These are phyloP conservation scores for Dolichomitus sp. DNA, from an alignment of 2,888 invertebrate species.

Conservation along the genomic window DNA sequence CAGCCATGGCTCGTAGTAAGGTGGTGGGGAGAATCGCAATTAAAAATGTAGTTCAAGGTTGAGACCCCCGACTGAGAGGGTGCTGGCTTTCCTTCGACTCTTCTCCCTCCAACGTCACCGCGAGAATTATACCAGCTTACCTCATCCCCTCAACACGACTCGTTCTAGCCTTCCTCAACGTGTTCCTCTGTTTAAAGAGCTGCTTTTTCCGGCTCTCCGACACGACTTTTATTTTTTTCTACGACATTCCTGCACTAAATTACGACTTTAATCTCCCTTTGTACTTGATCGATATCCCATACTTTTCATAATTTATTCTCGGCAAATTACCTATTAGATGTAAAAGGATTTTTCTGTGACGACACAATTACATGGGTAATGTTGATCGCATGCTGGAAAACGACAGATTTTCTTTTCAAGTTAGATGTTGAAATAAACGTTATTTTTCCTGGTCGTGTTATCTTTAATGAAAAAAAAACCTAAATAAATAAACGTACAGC, in stretches of 20 bases:
- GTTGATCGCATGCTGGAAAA: too few relatives aligned
- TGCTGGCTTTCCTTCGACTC: conserved; percentile 71
- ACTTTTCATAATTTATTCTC: background rate
- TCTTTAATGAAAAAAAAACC: too few relatives aligned
- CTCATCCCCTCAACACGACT: conserved; percentile 52
- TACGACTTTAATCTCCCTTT: background rate
- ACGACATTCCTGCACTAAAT: conserved; percentile 41
- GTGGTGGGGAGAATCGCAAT: conserved; percentile 81
- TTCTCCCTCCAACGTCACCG: conserved; percentile 65
- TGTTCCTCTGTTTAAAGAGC: conserved; percentile 51
- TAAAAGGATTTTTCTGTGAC: background rate
- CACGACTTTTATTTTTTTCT: conserved; percentile 21
- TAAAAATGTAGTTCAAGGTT: conserved; percentile 86
- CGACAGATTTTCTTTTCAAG: too few relatives aligned
- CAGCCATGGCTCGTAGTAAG: conserved; percentile 52
- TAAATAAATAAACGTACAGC: background rate
- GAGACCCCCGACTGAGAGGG: conserved; percentile 64
- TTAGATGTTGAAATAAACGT: too few relatives aligned
- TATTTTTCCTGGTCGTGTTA: too few relatives aligned
- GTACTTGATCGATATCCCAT: conserved; percentile 28
- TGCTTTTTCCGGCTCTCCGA: conserved; percentile 32
- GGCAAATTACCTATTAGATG: background rate
- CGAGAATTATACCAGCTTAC: conserved; percentile 62
- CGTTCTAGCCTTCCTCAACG: conserved; percentile 57
- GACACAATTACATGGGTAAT: too few relatives aligned